Evolutionary conservation across 2,888 invertebrate genomes (phyloP), one percentile per base, ranked within the genome.

Genomic region (Nemapogon koenigi): DNA sequence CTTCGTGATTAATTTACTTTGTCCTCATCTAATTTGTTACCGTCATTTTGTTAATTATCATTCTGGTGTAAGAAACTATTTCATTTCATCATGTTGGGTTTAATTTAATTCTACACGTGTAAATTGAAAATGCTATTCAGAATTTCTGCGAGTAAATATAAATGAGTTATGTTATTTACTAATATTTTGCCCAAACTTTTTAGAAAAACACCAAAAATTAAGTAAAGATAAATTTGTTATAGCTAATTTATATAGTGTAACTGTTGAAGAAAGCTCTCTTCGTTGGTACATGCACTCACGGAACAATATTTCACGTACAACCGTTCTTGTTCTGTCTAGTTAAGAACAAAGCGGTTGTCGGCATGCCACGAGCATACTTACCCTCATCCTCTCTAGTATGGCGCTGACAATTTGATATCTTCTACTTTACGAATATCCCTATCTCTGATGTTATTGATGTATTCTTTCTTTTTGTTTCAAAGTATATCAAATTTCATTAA

Each of bases 21-120:
- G 33, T 33, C 33, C 33, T 19, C n/a, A n/a, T n/a, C n/a, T 33
- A 33, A 33, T 33, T 33, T 33, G 33, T 33, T 33, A 33, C 19
- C 33, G 33, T 19, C 33, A 33, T 33, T 33, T 33, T 33, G 33
- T 33, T 33, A 33, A 33, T 33, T 33, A 33, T 33, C 33, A 19
- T 33, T 33, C 19, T 19, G 33, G 33, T 2, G 33, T 16, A 13
- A 19, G 31, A 31, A 31, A 31, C 31, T 31, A 16, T 31, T 31
- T 31, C 16, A 17, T 31, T 31, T 31, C 16, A 11, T 17, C 17
- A n/a, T 15, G 31, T 16, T 15, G 8, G 7, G 31, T 17, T 16
- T 31, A 31, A 31, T 31, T 31, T 16, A 31, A 31, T 31, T 31
- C 16, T 17, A 31, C 17, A 22, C 6, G 22, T 7, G 22, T 7